These are phyloP conservation scores for Mobula birostris DNA, from an alignment of 2,113 vertebrate species.

Conservation along the genomic window DNA sequence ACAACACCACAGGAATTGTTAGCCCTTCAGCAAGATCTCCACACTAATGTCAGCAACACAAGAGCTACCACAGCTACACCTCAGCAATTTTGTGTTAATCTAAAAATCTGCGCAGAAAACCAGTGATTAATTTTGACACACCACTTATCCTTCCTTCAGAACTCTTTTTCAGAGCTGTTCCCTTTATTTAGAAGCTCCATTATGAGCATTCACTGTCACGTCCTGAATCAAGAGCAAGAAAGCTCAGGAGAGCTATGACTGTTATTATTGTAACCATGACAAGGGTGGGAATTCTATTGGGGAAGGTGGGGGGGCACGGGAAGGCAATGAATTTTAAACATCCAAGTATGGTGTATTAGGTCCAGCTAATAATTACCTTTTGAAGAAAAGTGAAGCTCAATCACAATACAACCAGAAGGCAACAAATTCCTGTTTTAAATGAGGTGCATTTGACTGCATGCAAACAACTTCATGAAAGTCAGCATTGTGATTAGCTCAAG, in stretches of 20 bases:
- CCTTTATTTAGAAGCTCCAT: background rate
- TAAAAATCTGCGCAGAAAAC: background rate
- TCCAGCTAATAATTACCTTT: background rate
- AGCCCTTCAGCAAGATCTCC: background rate
- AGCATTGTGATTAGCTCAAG: background rate
- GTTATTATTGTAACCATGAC: background rate
- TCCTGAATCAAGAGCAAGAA: background rate
- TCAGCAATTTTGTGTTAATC: background rate
- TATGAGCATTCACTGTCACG: background rate
- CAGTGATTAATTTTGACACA: conserved; percentile 29
- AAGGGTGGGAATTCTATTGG: background rate
- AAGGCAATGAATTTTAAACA: background rate
- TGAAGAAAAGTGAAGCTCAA: background rate
- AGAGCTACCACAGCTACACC: background rate
- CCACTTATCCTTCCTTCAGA: background rate
- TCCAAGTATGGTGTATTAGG: background rate
- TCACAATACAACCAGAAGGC: background rate
- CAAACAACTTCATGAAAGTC: background rate
- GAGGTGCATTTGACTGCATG: background rate
- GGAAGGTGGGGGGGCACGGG: background rate
- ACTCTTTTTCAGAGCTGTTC: background rate
- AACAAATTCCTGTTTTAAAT: background rate
- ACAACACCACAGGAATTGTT: background rate
- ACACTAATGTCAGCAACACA: background rate
- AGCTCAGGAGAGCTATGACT: background rate